Evolutionary conservation across 2,113 vertebrate species (phyloP), one percentile per base, ranked within the genome.

Genomic region (Turdus rufiventris): DNA sequence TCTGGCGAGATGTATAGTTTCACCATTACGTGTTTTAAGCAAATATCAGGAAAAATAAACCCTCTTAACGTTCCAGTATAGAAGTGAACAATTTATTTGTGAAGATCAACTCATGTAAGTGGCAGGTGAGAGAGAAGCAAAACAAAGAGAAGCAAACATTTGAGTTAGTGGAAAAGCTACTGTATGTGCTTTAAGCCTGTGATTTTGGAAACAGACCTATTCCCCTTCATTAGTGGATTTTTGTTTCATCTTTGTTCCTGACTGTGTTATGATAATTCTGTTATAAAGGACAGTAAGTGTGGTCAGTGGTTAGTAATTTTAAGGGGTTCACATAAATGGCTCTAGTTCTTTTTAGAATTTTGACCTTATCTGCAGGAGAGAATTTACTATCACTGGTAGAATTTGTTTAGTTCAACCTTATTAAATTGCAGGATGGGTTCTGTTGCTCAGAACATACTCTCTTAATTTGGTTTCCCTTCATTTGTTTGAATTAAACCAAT

Each of bases 401-500:
- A 82, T 85, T 57, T 72, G 58, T 82, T 91, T 92, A 76, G 40
- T 84, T 92, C 45, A 65, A 58, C 54, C 70, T 92, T 74, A 88
- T 89, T 89, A 62, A 73, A 79, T 91, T 84, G 31, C 29, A 50
- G 31, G 21, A 31, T 92, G 66, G 50, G 70, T 4, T 4, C 61
- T 85, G 29, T 84, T 91, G 57, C 50, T 82, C 33, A 33, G 34
- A 87, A 65, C 43, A 85, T 3, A 3, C 20, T 57, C 24, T 28
- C 66, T 92, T 85, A 68, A 79, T 94, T 78, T 87, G 16, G 8
- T 92, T 94, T 94, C 50, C 33, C 36, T 80, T 94, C 12, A 38
- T 91, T 87, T 60, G 12, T 87, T 96, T 94, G 74, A 79, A 76
- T 81, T 87, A 91, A 87, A 89, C 19, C n/a, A 58, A 66, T 82